Evolutionary conservation across 2,113 vertebrate genomes (phyloP).

Genomic region (Barbus barbus): DNA sequence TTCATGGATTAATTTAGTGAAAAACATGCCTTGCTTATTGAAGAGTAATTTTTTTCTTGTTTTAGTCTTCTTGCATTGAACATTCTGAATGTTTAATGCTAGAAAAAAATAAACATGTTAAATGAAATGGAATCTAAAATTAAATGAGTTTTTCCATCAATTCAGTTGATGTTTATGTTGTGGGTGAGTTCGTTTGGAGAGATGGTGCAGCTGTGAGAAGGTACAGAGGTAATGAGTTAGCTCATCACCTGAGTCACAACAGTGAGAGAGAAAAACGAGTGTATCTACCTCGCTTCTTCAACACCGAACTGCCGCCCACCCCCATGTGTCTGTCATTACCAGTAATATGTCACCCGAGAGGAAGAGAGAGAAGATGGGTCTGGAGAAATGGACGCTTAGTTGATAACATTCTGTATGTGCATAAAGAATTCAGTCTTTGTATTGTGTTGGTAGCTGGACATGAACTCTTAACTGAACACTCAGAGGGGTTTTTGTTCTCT

Average conservation of each 20-base stretch:
- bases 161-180: conserved; percentile 20
- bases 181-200: conserved; percentile 26
- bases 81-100: not conserved
- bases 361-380: conserved; percentile 34
- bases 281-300: conserved; percentile 23
- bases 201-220: not conserved
- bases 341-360: conserved; percentile 46
- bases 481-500: not conserved
- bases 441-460: conserved; percentile 8
- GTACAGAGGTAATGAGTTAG: conserved; percentile 36
- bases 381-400: conserved; percentile 31
- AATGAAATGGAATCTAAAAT: too few relatives aligned
- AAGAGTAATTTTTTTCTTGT: not conserved
- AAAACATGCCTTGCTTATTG: not conserved
- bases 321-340: conserved; percentile 39
- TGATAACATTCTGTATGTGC: conserved; percentile 9
- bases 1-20: not conserved
- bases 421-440: conserved; percentile 19
- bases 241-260: conserved; percentile 54
- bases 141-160: not conserved
- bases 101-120: too few relatives aligned
- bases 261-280: conserved; percentile 17
- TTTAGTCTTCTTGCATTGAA: not conserved
- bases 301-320: conserved; percentile 21
- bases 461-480: conserved; percentile 12